phyloP scores from a whole-genome alignment of 2,113 vertebrate genomes.

The Excalfactoria chinensis region DNA sequence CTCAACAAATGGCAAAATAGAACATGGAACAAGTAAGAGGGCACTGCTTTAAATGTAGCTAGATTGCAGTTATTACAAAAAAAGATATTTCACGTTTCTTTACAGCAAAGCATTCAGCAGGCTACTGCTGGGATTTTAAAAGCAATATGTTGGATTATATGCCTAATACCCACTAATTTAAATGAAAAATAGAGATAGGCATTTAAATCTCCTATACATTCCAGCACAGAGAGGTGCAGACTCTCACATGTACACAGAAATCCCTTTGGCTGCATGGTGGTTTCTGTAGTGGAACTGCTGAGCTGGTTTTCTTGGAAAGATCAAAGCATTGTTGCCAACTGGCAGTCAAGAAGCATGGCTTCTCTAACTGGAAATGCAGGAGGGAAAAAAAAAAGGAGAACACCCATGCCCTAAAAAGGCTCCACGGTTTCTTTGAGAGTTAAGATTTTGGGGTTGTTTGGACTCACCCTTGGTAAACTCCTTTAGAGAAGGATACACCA shows the following conservation, averaged over 20 bases:
- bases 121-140: conserved; percentile 37
- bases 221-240: not conserved
- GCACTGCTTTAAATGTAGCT: conserved; percentile 28
- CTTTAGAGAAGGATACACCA: not conserved
- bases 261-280: accelerated
- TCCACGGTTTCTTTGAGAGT: not conserved
- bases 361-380: not conserved
- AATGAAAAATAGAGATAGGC: conserved; percentile 35
- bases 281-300: not conserved
- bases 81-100: conserved; percentile 57
- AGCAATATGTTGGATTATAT: conserved; percentile 45
- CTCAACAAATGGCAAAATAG: conserved; percentile 45
- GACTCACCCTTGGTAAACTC: not conserved
- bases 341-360: not conserved
- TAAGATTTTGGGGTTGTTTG: accelerated
- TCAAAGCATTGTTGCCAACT: not conserved
- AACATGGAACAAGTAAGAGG: conserved; percentile 46
- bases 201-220: conserved; percentile 7
- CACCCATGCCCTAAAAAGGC: not conserved
- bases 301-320: not conserved
- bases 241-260: not conserved
- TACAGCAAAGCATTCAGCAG: conserved; percentile 36
- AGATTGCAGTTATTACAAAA: conserved; percentile 55
- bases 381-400: not conserved
- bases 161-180: conserved; percentile 32